These are phyloP conservation scores for Lepidochitona cinerea DNA, from an alignment of 2,888 invertebrate genomes.

Conservation along the genomic window DNA sequence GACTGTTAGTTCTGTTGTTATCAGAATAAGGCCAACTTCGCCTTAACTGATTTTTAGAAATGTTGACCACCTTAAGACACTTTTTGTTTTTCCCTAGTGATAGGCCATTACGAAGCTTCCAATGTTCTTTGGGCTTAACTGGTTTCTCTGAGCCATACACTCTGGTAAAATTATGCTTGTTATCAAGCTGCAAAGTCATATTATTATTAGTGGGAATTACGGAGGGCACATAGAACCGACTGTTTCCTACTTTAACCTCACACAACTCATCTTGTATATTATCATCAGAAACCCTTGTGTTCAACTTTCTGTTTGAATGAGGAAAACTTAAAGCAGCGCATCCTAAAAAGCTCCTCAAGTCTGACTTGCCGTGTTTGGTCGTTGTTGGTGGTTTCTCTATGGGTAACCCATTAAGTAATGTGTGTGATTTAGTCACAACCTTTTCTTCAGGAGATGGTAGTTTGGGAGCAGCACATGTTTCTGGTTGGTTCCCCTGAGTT, in stretches of 20 bases:
- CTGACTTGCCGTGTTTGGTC: neutral
- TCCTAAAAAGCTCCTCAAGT: neutral
- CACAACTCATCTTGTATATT: constrained; percentile 38
- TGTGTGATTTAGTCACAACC: neutral
- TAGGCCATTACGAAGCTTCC: neutral
- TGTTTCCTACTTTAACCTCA: constrained; percentile 20
- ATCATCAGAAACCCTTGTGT: too few relatives aligned
- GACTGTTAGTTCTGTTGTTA: too few relatives aligned
- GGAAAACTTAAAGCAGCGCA: neutral
- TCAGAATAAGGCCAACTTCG: neutral
- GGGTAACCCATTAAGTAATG: neutral
- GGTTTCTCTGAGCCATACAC: neutral
- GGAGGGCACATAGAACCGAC: constrained; percentile 7
- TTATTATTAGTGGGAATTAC: neutral
- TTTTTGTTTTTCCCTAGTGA: neutral
- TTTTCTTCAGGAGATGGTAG: neutral
- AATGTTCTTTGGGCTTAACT: neutral
- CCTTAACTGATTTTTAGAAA: neutral
- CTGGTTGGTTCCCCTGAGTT: too few relatives aligned
- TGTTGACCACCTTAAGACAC: neutral
- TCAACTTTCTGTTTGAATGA: neutral
- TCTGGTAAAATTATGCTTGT: neutral
- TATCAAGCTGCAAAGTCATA: neutral
- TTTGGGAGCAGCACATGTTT: neutral
- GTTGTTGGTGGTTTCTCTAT: neutral